A percentile compares a stretch with the other conserved stretches of the same genome.
phyloP scores from a whole-genome alignment of 2,113 vertebrate species.

The Prochilodus magdalenae region DNA sequence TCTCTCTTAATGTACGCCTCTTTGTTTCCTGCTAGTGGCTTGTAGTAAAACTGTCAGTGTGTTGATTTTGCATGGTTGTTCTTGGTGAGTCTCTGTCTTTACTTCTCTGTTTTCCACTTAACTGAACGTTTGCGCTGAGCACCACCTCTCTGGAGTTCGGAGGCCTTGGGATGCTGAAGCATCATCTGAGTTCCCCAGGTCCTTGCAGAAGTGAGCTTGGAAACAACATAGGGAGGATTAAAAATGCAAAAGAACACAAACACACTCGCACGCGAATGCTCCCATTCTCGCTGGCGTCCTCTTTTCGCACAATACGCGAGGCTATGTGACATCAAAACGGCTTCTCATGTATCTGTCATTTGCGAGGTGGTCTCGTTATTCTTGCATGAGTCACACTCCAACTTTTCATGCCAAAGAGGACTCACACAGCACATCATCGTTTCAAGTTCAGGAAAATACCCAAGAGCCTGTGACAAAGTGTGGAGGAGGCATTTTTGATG shows the following conservation, averaged over 20 bases:
- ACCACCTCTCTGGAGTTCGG: not conserved
- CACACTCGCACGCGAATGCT: constrained; percentile 57
- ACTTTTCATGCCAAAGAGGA: not conserved
- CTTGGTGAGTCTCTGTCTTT: not conserved
- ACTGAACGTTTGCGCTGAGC: constrained; percentile 7
- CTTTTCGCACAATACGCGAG: not conserved
- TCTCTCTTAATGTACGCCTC: not conserved
- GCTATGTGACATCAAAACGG: constrained; percentile 13
- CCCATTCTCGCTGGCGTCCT: constrained; percentile 7
- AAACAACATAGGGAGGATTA: constrained; percentile 52
- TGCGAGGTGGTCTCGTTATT: constrained; percentile 1
- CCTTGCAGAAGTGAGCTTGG: not conserved
- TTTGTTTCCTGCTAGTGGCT: not conserved
- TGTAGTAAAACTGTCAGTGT: constrained; percentile 18
- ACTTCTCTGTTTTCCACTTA: not conserved
- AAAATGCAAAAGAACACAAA: constrained; percentile 70
- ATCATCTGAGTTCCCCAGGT: not conserved
- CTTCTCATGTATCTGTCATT: constrained; percentile 18
- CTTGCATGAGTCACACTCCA: constrained; percentile 13
- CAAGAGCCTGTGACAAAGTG: constrained; percentile 1
- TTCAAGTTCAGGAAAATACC: constrained; percentile 17
- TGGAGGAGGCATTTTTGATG: not conserved
- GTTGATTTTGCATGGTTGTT: not conserved
- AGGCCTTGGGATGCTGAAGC: constrained; percentile 3
- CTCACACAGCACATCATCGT: not conserved